Base-by-base conservation (phyloP, 2,888 invertebrate species). In the Nysson spinosus region DNA sequence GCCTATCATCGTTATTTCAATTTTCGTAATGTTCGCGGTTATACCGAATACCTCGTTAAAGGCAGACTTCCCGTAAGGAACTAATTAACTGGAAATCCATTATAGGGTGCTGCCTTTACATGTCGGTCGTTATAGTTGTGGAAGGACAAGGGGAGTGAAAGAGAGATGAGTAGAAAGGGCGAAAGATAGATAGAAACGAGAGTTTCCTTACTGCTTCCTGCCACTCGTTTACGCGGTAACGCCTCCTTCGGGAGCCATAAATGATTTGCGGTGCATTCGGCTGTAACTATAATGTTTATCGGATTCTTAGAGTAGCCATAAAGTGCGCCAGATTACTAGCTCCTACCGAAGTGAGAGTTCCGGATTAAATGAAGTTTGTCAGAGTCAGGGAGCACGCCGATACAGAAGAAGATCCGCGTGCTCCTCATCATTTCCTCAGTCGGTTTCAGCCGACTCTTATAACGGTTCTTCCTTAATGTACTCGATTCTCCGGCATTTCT, bases 41-140 rank as follows among this genome's bases (percentile, higher is more conserved):
- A 20, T 4, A 17, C 24, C 30, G 50, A n/a, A 49, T 46, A 52
- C 51, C 9, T 47, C 40, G 55, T 54, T 47, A 58, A 52, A 50
- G 54, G 34, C 40, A 58, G 34, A 26, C 28, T 35, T 52, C 71
- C 56, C 68, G 71, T 77, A 74, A 78, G 76, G 76, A 78, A 80
- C 79, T 80, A 81, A 82, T 82, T 82, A 81, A 79, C 70, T 77
- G 75, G 66, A 77, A 78, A 77, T 69, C 70, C 63, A 55, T 62
- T 71, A 74, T 76, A 76, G 69, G 56, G 51, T 51, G 14, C 16
- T 37, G 39, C 28, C n/a, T 54, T 34, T 19, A 69, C 64, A 68
- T 70, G 30, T 74, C 67, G 69, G 71, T 77, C 72, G 68, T 77
- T 75, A 74, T 5, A 34, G 24, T 49, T 24, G 34, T 20, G 28